phyloP scores from a whole-genome alignment of 2,113 vertebrate genomes.

The Aix galericulata region DNA sequence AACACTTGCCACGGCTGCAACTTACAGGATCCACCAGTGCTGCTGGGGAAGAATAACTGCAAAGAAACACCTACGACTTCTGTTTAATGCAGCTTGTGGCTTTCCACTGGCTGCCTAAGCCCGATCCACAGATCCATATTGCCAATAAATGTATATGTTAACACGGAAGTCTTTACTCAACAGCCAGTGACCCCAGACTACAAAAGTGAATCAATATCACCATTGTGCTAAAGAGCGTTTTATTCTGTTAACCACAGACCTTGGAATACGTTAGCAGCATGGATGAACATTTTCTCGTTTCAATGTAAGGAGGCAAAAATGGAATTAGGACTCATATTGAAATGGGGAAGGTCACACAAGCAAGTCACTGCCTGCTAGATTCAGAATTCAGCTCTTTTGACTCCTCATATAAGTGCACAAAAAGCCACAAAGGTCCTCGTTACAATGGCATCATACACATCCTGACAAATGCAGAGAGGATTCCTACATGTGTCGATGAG shows the following conservation, averaged over 20 bases:
- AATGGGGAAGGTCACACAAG: neutral
- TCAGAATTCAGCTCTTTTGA: neutral
- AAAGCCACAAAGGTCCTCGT: neutral
- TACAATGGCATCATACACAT: neutral
- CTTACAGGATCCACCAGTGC: neutral
- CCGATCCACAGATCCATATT: neutral
- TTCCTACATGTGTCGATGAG: rapidly evolving
- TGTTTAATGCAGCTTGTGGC: neutral
- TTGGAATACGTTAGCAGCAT: neutral
- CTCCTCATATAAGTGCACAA: neutral
- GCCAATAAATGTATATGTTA: neutral
- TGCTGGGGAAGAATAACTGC: neutral
- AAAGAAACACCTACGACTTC: neutral
- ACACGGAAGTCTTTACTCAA: neutral
- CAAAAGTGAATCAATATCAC: neutral
- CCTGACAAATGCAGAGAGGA: neutral
- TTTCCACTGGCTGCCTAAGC: neutral
- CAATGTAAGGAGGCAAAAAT: neutral
- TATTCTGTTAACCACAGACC: neutral
- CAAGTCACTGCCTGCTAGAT: neutral
- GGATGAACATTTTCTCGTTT: neutral
- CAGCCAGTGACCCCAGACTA: neutral
- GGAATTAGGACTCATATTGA: neutral
- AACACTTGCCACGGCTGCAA: neutral
- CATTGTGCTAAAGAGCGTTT: neutral